These are phyloP conservation scores for Dryobotodes eremita DNA, from an alignment of 2,888 invertebrate species.

Conservation along the genomic window DNA sequence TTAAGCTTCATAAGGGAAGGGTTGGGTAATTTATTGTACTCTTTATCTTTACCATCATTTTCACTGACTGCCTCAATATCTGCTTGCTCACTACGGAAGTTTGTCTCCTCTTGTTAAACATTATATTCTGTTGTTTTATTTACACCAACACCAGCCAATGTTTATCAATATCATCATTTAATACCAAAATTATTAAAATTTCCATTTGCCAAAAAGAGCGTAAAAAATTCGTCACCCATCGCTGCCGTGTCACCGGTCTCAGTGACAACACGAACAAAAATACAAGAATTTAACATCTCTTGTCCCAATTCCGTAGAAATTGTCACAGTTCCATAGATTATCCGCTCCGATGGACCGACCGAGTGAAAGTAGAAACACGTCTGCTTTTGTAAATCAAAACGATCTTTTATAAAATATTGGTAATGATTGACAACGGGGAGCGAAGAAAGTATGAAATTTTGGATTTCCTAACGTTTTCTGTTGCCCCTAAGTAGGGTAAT, in stretches of 20 bases:
- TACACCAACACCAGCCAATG: neutral
- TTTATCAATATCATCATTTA: neutral
- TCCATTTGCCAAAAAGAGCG: slow-evolving; percentile 39
- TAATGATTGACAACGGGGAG: slow-evolving; percentile 50
- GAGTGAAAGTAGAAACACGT: slow-evolving; percentile 74
- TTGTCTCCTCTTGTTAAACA: no score
- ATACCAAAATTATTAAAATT: neutral
- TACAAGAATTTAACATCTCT: slow-evolving; percentile 70
- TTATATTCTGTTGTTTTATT: neutral
- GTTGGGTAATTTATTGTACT: neutral
- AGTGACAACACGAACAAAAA: slow-evolving; percentile 58
- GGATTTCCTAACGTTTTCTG: slow-evolving; percentile 49
- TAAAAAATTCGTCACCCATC: slow-evolving; percentile 31
- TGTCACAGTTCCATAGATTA: slow-evolving; percentile 76
- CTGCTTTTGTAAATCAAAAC: slow-evolving; percentile 61
- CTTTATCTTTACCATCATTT: neutral
- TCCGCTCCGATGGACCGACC: slow-evolving; percentile 73
- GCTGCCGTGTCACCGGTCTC: slow-evolving; percentile 56
- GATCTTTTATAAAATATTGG: slow-evolving; percentile 61
- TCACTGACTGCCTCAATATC: neutral
- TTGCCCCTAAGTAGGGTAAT: slow-evolving; percentile 43
- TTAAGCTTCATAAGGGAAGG: neutral
- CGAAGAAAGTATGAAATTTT: slow-evolving; percentile 58
- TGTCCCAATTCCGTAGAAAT: slow-evolving; percentile 76
- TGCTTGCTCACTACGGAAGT: neutral